A percentile compares a stretch with the other conserved stretches of the same genome.
Evolutionary conservation across 2,113 vertebrate genomes (phyloP).

Genomic region (Pituophis catenifer): DNA sequence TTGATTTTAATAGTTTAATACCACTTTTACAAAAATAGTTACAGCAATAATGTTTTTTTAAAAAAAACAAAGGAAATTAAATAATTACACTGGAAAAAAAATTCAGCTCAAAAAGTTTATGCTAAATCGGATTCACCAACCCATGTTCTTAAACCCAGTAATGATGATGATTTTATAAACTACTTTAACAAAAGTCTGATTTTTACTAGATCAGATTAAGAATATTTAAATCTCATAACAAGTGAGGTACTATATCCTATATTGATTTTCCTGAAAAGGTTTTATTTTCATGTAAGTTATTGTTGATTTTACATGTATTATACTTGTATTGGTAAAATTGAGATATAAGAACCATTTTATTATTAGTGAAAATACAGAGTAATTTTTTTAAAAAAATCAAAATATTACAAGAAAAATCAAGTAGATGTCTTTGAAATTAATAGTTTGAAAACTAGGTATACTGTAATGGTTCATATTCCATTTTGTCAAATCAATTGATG

Average conservation of each 20-base stretch:
- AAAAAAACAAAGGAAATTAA: not conserved
- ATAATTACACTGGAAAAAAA: conserved; percentile 5
- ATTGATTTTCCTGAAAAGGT: not conserved
- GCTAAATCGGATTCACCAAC: not conserved
- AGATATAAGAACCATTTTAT: not conserved
- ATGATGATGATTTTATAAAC: not conserved
- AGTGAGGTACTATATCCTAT: not conserved
- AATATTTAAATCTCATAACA: not conserved
- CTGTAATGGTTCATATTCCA: not conserved
- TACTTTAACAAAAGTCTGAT: not conserved
- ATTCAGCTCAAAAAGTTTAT: not conserved
- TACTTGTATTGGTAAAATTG: not conserved
- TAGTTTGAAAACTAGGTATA: not conserved
- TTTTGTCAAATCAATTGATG: not conserved
- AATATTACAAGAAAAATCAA: not conserved
- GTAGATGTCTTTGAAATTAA: not conserved
- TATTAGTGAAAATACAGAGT: conserved; percentile 12
- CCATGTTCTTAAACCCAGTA: conserved; percentile 11
- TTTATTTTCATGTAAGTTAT: conserved; percentile 23
- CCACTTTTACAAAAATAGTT: conserved; percentile 11
- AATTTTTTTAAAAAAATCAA: not conserved
- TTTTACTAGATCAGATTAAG: not conserved
- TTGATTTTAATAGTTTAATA: not conserved
- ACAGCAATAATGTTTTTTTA: not conserved
- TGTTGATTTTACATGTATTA: not conserved